Evolutionary conservation across 2,888 invertebrate species (phyloP), one percentile per base, ranked within the genome.

Genomic region (Therioaphis trifolii): DNA sequence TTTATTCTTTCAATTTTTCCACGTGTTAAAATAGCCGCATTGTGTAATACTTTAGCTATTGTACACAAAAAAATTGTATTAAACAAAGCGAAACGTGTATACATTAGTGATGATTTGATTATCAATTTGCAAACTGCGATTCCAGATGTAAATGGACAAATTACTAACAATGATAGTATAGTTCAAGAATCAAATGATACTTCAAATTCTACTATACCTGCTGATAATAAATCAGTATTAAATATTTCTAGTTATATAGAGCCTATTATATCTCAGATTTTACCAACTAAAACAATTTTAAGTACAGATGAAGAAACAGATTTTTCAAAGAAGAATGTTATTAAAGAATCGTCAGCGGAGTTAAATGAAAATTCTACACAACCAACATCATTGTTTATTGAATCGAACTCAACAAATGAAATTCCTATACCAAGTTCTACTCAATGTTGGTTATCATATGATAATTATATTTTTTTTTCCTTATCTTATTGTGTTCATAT

Each of bases 41-140:
- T 95, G 86, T 96, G 95, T 89, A 95, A 95, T 88, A 90, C 93
- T 52, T 88, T 95, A 84, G 93, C 93, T 55, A 91, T 93, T 85
- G 90, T 91, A 86, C 92, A 93, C 86, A 91, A 92, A 86, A 92
- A 92, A 88, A 92, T 92, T 21, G 91, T 92, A 55, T 89, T 92
- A 85, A 94, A 94, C 87, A 90, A 82, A 11, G 74, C 82, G 2
- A 82, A 82, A 66, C 82, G 82, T 18, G 49, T 82, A 14, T 82
- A 82, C 24, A 91, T 0, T 72, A 84, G 78, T 71, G 84, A 84
- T 35, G 69, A 85, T 52, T 72, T 82, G 24, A 82, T 82, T 12
- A 82, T 82, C 4, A 82, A 82, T 84, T 29, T 68, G 18, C 46
- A 84, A 82, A 55, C 76, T 66, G 14, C 58, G 24, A 49, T 35